Evolutionary conservation across 2,888 invertebrate species (phyloP).

Genomic region (Tipula confusa): DNA sequence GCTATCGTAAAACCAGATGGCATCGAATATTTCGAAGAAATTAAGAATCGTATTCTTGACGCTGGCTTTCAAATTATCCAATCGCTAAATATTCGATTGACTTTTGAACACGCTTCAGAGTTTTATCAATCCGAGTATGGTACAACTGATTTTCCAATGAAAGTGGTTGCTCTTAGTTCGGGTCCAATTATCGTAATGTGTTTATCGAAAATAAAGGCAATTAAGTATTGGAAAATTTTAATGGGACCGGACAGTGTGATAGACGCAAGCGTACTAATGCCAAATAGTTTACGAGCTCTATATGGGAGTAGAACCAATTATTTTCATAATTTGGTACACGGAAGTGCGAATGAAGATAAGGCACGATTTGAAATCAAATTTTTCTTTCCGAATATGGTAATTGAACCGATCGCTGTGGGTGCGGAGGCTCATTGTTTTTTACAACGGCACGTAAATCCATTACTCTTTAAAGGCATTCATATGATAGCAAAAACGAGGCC

Average conservation of each 20-base stretch:
- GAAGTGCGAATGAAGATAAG: constrained; percentile 62
- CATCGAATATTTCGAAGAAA: constrained; percentile 63
- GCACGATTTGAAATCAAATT: constrained; percentile 79
- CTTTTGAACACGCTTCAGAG: constrained; percentile 81
- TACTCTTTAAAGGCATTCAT: constrained; percentile 58
- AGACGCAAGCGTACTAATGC: constrained; percentile 66
- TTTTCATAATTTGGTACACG: constrained; percentile 72
- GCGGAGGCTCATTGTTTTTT: constrained; percentile 67
- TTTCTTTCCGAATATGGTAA: constrained; percentile 76
- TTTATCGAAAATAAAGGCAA: constrained; percentile 63
- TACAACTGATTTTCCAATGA: constrained; percentile 66
- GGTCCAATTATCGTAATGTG: constrained; percentile 69
- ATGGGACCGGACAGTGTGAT: constrained; percentile 64
- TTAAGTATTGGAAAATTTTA: constrained; percentile 66
- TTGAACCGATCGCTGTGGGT: constrained; percentile 64
- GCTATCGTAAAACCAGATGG: constrained; percentile 83
- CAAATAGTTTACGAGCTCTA: constrained; percentile 64
- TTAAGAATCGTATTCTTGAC: constrained; percentile 63
- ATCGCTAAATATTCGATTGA: constrained; percentile 57
- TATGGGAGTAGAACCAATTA: constrained; percentile 63
- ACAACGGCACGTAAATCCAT: constrained; percentile 60
- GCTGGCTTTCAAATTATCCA: constrained; percentile 71
- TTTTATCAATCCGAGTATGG: constrained; percentile 75
- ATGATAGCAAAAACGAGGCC: constrained; percentile 68
- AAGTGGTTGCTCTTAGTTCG: constrained; percentile 75